Conservation (phyloP, 2,888 invertebrate genomes). For the Laspeyria flexula region DNA sequence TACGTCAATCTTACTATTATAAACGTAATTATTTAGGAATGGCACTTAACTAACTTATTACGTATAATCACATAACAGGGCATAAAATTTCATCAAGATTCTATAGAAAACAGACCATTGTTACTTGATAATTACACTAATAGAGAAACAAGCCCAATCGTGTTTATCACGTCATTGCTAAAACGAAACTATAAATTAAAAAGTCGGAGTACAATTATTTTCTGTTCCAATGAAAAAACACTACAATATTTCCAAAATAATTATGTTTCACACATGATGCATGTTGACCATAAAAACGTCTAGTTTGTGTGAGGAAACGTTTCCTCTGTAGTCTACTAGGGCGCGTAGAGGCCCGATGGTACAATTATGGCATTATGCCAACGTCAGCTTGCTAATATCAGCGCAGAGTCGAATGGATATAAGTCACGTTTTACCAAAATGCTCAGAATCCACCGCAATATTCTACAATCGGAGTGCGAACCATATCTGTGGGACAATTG, state of each 20-base stretch:
- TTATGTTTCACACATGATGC: conserved; percentile 54
- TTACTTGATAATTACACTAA: not conserved
- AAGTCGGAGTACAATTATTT: not conserved
- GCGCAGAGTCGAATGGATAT: conserved; percentile 61
- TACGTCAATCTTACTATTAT: not conserved
- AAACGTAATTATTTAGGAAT: not conserved
- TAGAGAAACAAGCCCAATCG: not conserved
- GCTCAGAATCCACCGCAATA: conserved; percentile 61
- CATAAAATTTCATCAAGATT: not conserved
- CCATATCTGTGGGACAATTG: conserved; percentile 56
- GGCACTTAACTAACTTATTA: not conserved
- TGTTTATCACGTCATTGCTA: conserved; percentile 1
- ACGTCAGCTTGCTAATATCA: conserved; percentile 68
- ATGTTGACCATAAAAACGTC: conserved; percentile 68
- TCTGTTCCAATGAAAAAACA: conserved; percentile 16
- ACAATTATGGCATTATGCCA: conserved; percentile 77
- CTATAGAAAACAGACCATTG: not conserved
- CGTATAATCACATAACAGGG: not conserved
- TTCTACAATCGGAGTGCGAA: conserved; percentile 54
- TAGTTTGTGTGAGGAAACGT: conserved; percentile 51
- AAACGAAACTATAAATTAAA: not conserved
- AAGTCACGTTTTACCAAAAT: conserved; percentile 73
- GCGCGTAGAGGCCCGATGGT: conserved; percentile 56
- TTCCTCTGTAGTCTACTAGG: conserved; percentile 64
- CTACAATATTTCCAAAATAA: conserved; percentile 32